Base-by-base conservation (phyloP, 2,113 vertebrate species). In the Psittacula cyanocephala region DNA sequence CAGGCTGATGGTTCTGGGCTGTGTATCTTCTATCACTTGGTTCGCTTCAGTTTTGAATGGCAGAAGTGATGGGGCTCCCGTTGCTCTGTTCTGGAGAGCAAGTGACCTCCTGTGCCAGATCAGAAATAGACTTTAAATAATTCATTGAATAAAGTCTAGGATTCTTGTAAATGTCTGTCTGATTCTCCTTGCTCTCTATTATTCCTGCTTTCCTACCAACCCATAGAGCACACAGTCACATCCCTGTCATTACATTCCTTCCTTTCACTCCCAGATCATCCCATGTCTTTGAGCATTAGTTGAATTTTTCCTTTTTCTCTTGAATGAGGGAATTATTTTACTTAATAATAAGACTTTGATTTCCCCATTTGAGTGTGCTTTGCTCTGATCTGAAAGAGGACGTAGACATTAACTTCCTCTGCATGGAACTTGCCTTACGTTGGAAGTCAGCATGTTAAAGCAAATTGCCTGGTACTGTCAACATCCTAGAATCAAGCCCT, bases 141-240 rank as follows among this genome's bases (percentile, higher is more conserved):
- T 97, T 97, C 71, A 97, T 75, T 97, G 93, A 94, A 91, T 90
- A 86, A 97, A 96, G 96, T 96, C 96, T 96, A 81, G 95, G 85
- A 81, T 49, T 89, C 93, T 18, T 67, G 88, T 90, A 88, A 91
- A 82, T 91, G 93, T 91, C 95, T 96, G 95, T 95, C 96, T 97
- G 89, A 57, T 71, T 89, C 91, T 89, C 81, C 53, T 37, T 70
- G 86, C 91, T 95, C 95, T 86, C 76, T 62, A 31, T 92, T 89
- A 83, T 63, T 27, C 46, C 82, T 81, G 89, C 96, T 94, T 93
- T 55, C 25, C 50, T 86, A 14, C 31, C 57, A 92, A 3, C 55
- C 80, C 88, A 1, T 33, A 25, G 95, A 87, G 88, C 91, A 16
- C 64, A 69, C 41, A 59, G 76, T 28, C 83, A 17, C 89, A 70